Conservation (phyloP, 2,888 invertebrate genomes). For the Myopa testacea region DNA sequence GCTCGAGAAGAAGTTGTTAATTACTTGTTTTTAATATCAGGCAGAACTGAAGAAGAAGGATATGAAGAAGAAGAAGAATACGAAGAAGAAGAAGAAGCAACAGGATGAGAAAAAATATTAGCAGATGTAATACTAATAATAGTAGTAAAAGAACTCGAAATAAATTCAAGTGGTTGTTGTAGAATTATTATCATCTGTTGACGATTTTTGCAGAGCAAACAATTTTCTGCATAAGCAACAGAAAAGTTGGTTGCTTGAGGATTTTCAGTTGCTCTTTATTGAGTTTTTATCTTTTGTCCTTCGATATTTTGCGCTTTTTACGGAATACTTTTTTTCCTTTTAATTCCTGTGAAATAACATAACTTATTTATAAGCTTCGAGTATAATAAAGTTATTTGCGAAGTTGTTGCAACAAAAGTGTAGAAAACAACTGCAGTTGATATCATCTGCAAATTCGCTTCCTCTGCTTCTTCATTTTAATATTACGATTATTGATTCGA, state of each 20-base stretch:
- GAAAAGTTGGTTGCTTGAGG: not conserved
- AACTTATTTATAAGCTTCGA: slow-evolving; percentile 28
- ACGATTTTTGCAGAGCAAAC: not conserved
- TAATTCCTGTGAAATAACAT: not conserved
- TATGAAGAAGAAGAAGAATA: not conserved
- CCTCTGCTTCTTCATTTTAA: no score
- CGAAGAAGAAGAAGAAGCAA: not conserved
- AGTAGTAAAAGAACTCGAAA: not conserved
- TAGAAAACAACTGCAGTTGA: not conserved
- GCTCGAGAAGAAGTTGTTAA: slow-evolving; percentile 38
- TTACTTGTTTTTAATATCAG: slow-evolving; percentile 27
- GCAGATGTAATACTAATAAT: not conserved
- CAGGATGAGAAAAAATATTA: not conserved
- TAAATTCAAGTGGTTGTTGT: not conserved
- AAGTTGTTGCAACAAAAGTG: not conserved
- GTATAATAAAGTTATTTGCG: slow-evolving; percentile 1
- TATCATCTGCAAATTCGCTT: no score
- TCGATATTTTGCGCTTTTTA: not conserved
- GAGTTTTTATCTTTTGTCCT: not conserved
- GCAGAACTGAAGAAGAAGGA: slow-evolving; percentile 12
- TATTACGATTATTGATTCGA: no score
- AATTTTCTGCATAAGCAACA: not conserved
- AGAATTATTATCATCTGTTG: not conserved
- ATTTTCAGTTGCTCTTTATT: not conserved
- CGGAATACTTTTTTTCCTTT: not conserved